Conservation (phyloP, 2,113 vertebrate species). For the Xyrauchen texanus region DNA sequence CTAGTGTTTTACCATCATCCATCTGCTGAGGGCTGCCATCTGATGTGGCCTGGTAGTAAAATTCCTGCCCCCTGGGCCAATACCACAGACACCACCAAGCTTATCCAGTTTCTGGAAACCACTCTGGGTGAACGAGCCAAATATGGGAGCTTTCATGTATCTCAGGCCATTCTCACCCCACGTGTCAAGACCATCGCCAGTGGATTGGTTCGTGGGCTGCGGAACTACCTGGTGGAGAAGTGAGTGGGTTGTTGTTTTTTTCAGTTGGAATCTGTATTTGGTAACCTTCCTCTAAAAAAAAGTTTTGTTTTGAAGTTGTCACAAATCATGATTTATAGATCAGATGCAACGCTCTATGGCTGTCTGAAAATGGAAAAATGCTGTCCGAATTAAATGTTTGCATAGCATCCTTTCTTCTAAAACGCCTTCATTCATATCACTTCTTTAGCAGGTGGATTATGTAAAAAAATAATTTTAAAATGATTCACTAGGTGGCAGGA, state of each 20-base stretch:
- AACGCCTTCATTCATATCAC: too few species aligned
- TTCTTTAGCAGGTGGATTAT: too few species aligned
- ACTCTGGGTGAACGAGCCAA: constrained; percentile 85
- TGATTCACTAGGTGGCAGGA: constrained; percentile 51
- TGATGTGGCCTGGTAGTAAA: constrained; percentile 90
- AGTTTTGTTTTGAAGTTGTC: too few species aligned
- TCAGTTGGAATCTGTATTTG: background rate
- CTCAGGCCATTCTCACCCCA: constrained; percentile 95
- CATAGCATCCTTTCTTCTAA: too few species aligned
- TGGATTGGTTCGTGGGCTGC: constrained; percentile 86
- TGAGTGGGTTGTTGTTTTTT: constrained; percentile 52
- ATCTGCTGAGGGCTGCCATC: constrained; percentile 71
- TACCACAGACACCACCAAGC: constrained; percentile 87
- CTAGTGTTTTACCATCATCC: constrained; percentile 94
- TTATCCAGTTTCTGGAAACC: constrained; percentile 90
- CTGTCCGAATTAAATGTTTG: too few species aligned
- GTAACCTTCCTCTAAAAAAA: too few species aligned
- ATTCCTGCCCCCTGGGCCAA: constrained; percentile 98
- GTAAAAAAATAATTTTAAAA: background rate
- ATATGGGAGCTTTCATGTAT: constrained; percentile 89
- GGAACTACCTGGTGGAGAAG: constrained; percentile 91
- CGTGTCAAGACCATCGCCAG: constrained; percentile 84
- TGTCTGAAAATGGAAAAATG: too few species aligned
- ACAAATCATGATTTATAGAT: too few species aligned
- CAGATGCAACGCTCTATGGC: too few species aligned